Percentiles rank a stretch among this genome's conserved stretches.
Evolutionary conservation across 2,888 invertebrate genomes (phyloP).

Genomic region (Meteorus colon): DNA sequence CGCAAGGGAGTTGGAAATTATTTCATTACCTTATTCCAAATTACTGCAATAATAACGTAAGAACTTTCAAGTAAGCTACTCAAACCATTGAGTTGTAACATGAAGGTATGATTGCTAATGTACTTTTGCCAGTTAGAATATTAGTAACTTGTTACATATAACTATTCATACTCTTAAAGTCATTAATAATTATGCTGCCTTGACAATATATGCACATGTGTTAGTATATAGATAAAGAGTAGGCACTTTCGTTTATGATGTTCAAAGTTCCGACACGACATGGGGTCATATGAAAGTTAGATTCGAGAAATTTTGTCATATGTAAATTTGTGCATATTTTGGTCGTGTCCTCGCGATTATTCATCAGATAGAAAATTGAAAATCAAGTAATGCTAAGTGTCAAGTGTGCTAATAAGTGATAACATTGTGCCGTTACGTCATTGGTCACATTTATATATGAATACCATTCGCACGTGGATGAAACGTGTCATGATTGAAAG

Average conservation of each 20-base stretch:
- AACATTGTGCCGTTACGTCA: conserved; percentile 28
- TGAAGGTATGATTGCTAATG: too few relatives aligned
- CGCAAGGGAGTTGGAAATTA: too few relatives aligned
- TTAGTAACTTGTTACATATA: too few relatives aligned
- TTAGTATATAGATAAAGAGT: neutral
- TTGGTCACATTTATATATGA: neutral
- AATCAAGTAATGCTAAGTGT: conserved; percentile 21
- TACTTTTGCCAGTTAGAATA: too few relatives aligned
- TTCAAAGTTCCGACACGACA: neutral
- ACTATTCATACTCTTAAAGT: too few relatives aligned
- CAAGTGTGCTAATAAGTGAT: conserved; percentile 30
- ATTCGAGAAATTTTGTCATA: too few relatives aligned
- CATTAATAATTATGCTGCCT: neutral
- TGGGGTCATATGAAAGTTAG: too few relatives aligned
- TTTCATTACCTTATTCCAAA: too few relatives aligned
- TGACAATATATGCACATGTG: conserved; percentile 2
- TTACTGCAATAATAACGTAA: too few relatives aligned
- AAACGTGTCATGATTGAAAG: conserved; percentile 21
- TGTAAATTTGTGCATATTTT: neutral
- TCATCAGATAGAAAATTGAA: neutral
- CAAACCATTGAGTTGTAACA: too few relatives aligned
- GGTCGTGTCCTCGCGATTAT: neutral
- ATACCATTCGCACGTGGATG: conserved; percentile 28
- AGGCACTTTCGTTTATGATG: neutral
- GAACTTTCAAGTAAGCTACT: too few relatives aligned